Evolutionary conservation across 2,888 invertebrate genomes (phyloP).

Genomic region (Onthophagus sagittarius): DNA sequence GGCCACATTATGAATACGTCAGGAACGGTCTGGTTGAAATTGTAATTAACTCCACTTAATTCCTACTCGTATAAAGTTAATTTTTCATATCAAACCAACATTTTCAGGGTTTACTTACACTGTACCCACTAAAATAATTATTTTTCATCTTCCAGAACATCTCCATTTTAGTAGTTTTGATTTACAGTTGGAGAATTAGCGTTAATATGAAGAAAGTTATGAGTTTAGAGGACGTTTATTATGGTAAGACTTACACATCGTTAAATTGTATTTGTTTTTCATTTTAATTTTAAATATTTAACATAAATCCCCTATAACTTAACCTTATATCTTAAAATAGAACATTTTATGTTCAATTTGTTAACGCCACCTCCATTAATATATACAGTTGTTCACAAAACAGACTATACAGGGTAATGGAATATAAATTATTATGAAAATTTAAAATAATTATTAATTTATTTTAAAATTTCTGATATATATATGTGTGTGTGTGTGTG

Average conservation of each 20-base stretch:
- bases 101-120: neutral
- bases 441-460: too few species aligned
- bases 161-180: conserved; percentile 68
- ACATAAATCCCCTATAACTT: too few species aligned
- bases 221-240: conserved; percentile 71
- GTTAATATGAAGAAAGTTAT: conserved; percentile 67
- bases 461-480: too few species aligned
- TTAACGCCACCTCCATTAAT: too few species aligned
- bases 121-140: neutral
- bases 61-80: neutral
- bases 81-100: neutral
- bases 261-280: neutral
- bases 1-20: neutral
- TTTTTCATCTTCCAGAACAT: conserved; percentile 62
- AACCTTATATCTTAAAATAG: too few species aligned
- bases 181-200: conserved; percentile 73
- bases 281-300: neutral
- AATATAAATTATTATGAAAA: too few species aligned
- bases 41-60: neutral
- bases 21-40: neutral
- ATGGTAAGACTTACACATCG: conserved; percentile 55
- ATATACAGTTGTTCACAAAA: too few species aligned
- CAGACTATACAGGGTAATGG: too few species aligned
- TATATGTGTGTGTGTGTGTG: too few species aligned
- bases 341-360: too few species aligned